A percentile compares a stretch with the other conserved stretches of the same genome.
phyloP scores from a whole-genome alignment of 2,888 invertebrate genomes.

The Brassicogethes aeneus region DNA sequence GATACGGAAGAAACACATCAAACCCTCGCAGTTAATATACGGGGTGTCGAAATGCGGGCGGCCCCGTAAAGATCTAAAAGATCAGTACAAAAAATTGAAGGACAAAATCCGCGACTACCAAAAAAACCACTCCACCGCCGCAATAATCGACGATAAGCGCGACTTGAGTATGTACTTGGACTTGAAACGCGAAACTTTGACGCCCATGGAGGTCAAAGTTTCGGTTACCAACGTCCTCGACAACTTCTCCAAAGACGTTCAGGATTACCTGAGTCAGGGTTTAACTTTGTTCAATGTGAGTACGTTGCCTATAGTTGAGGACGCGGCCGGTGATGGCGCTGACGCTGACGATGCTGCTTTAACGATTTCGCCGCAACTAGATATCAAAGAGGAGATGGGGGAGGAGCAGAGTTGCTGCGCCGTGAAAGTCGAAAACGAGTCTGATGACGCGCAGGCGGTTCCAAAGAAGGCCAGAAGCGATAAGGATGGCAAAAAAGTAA shows the following conservation, averaged over 20 bases:
- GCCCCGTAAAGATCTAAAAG: conserved; percentile 7
- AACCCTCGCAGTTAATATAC: neutral
- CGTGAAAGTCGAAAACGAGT: too few species aligned
- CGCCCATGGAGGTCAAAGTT: conserved; percentile 23
- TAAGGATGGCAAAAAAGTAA: too few species aligned
- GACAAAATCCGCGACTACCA: neutral
- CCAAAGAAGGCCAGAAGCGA: too few species aligned
- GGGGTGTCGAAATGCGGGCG: conserved; percentile 14
- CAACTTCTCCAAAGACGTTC: conserved; percentile 21
- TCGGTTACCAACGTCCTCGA: conserved; percentile 25
- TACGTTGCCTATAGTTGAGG: conserved; percentile 15
- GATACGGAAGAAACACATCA: too few species aligned
- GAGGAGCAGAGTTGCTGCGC: too few species aligned
- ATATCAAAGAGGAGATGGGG: too few species aligned
- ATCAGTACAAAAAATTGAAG: neutral
- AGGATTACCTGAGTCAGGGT: conserved; percentile 22
- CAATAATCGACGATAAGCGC: neutral
- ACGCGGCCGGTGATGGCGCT: neutral
- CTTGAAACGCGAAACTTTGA: conserved; percentile 10
- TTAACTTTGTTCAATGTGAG: conserved; percentile 23
- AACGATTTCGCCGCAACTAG: too few species aligned
- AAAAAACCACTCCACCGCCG: neutral
- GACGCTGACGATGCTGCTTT: conserved; percentile 1
- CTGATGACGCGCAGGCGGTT: too few species aligned
- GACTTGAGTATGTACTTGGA: neutral